These are phyloP conservation scores for Salvelinus sp. DNA, from an alignment of 2,113 vertebrate genomes.

Conservation along the genomic window DNA sequence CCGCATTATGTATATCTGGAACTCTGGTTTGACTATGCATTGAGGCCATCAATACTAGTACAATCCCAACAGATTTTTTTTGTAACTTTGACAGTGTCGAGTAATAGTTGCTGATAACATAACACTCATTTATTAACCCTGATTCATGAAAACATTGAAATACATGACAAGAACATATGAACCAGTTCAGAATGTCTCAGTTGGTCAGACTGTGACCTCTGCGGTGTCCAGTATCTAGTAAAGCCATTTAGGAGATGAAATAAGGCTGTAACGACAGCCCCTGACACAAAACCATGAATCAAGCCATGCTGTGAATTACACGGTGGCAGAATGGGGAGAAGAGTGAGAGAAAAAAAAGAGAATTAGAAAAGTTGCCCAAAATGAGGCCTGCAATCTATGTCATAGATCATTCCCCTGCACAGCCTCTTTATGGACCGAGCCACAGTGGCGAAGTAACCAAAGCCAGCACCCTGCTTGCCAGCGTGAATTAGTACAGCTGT, in stretches of 20 bases:
- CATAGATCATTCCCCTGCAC: neutral
- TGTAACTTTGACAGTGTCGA: no score
- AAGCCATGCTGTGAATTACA: conserved; percentile 57
- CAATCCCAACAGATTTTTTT: no score
- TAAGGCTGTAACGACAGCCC: conserved; percentile 48
- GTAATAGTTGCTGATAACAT: neutral
- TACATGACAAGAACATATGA: neutral
- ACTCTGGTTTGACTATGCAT: no score
- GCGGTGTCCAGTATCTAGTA: conserved; percentile 11
- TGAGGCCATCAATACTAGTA: no score
- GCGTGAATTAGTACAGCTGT: conserved; percentile 49
- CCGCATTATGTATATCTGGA: no score
- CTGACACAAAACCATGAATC: conserved; percentile 59
- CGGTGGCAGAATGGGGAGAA: conserved; percentile 26
- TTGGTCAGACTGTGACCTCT: no score
- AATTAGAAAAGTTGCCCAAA: neutral
- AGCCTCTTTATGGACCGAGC: conserved; percentile 11
- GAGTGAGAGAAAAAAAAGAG: conserved; percentile 17
- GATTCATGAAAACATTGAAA: neutral
- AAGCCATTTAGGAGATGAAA: conserved; percentile 47
- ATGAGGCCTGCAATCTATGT: neutral
- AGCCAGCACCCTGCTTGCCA: conserved; percentile 20
- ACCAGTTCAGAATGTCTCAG: neutral
- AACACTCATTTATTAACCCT: neutral
- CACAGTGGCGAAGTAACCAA: neutral